Base-by-base conservation (phyloP, 2,888 invertebrate species). In the Pollenia griseotomentosa region DNA sequence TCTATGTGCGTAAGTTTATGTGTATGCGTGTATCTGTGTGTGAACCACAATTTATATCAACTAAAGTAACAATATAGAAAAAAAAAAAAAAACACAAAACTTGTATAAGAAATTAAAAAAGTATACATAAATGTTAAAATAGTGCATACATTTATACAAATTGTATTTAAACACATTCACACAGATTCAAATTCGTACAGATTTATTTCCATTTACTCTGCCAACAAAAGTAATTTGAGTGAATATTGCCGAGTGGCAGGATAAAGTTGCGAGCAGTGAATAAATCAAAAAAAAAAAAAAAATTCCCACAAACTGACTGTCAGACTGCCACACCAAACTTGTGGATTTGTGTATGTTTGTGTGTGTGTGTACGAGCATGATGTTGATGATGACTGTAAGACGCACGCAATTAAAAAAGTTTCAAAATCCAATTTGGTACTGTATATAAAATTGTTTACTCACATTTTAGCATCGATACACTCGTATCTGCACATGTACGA, bases 381-480 rank as follows among this genome's bases (percentile, higher is more conserved):
- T 7, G 53, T 16, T n/a, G 55, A 14, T 46, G 66, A 57, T 51
- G 84, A 46, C n/a, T 83, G 77, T 65, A 66, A 33, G 33, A 78
- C 77, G 81, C 77, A 88, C 87, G 89, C 91, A 92, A 92, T 92
- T 92, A 90, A 90, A 92, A 92, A 92, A 92, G 91, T 92, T 92
- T 92, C 91, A 90, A 89, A 92, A 90, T 92, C 88, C 90, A 90
- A 91, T 92, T 92, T 88, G 90, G 91, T 90, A 92, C 91, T 91
- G 92, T 92, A 91, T 92, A 91, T 90, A 92, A 92, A 91, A 91
- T 83, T 91, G 90, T 90, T 90, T 89, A 90, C 91, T 91, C 90
- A 89, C 87, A 88, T 66, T 71, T 51, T 33, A 65, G 12, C 16
- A 63, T 33, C 44, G n/a, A 46, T 74, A 53, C 57, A 40, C 48